Base-by-base conservation (phyloP, 2,888 invertebrate genomes). In the Enoplolaimus lenunculus region DNA sequence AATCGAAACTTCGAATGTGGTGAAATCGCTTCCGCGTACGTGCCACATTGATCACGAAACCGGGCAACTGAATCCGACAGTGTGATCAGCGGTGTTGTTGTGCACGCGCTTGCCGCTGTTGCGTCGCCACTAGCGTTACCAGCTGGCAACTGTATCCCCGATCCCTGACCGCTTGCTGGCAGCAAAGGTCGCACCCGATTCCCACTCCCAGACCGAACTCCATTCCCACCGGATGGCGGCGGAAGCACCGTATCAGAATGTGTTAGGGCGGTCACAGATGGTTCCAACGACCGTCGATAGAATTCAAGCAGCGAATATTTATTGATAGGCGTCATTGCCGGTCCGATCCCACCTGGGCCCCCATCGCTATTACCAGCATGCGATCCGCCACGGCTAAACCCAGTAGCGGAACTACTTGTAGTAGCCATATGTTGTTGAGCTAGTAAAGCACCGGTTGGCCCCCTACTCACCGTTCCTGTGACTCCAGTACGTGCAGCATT, bases 1-100 rank as follows among this genome's bases (percentile, higher is more conserved):
- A 91, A 89, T 77, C 91, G 89, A 82, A 93, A 91, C 78, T 92
- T 89, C 68, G 89, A 88, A 79, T 91, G 90, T 28, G 91, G 90
- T 16, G 90, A 89, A 77, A 90, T 88, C 74, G 85, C 86, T 76
- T 93, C 93, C 26, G 90, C 89, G 78, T 90, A 90, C 75, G 88
- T 87, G 77, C 88, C 86, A 82, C 92, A 93, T 75, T 89, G 87
- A 29, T 87, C 87, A 78, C 91, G 89, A 77, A 93, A 85, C 75
- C 89, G 85, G 75, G 90, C 89, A 79, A 84, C 86, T 80, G 89
- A 89, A 78, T 90, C 90, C 21, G 89, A 89, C 33, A 90, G 82
- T 31, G 33, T 34, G 31, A 66, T 66, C 13, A 66, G 34, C 30
- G 45, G 21, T 45, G 45, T 45, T 45, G 45, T 45, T 21, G 45